A percentile compares a stretch with the other conserved stretches of the same genome.
These are phyloP conservation scores for Balaenoptera acutorostrata DNA, from an alignment of 2,113 vertebrate genomes.

Conservation along the genomic window DNA sequence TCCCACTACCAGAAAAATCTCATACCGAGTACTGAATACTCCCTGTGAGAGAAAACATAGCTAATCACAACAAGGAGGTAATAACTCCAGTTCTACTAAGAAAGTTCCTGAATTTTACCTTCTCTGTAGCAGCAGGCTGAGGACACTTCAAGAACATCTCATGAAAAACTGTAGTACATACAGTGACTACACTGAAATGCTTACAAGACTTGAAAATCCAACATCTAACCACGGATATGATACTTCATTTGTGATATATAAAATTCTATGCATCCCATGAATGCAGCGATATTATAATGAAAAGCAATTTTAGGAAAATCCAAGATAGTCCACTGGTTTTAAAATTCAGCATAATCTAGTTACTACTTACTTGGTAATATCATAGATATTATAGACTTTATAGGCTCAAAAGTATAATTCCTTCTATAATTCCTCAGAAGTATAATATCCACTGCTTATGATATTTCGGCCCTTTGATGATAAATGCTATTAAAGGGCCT, in stretches of 20 bases:
- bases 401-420: constrained; percentile 27
- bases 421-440: background rate
- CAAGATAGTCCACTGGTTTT: background rate
- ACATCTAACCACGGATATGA: background rate
- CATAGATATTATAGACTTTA: background rate
- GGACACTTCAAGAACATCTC: background rate
- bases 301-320: constrained; percentile 1
- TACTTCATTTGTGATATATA: background rate
- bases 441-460: background rate
- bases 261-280: constrained; percentile 9
- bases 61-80: background rate
- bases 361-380: background rate
- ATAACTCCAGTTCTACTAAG: background rate
- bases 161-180: background rate
- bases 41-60: background rate
- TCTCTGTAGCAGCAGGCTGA: background rate
- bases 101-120: constrained; percentile 29
- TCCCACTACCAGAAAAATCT: background rate
- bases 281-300: background rate
- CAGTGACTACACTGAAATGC: background rate
- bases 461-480: background rate
- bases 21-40: background rate
- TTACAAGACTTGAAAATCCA: background rate
- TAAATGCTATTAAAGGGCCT: background rate
- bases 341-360: background rate